phyloP scores from a whole-genome alignment of 2,888 invertebrate genomes.

The Luperina testacea region DNA sequence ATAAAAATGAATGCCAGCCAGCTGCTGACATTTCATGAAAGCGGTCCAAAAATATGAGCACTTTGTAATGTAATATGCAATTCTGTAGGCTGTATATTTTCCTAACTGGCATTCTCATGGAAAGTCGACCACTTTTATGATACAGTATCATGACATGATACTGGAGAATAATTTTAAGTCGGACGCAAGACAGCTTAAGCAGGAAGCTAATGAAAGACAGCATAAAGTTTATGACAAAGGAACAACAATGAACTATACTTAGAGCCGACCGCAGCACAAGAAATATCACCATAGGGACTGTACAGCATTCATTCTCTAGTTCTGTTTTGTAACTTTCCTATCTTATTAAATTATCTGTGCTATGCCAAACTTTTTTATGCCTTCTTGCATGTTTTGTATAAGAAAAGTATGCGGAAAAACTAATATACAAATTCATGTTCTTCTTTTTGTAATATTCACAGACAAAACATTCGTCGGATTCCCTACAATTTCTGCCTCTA shows the following conservation, averaged over 20 bases:
- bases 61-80: conserved; percentile 70
- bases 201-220: conserved; percentile 51
- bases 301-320: conserved; percentile 21
- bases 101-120: conserved; percentile 60
- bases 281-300: conserved; percentile 30
- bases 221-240: conserved; percentile 52
- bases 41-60: conserved; percentile 65
- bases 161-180: conserved; percentile 52
- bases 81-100: conserved; percentile 68
- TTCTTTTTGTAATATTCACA: conserved; percentile 3
- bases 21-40: conserved; percentile 66
- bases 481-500: background rate
- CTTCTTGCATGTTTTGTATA: conserved; percentile 21
- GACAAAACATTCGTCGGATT: background rate
- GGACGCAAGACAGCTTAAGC: conserved; percentile 18
- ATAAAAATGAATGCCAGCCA: conserved; percentile 68
- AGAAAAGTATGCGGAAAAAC: conserved; percentile 33
- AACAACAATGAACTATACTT: conserved; percentile 27
- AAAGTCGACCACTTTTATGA: conserved; percentile 54
- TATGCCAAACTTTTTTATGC: conserved; percentile 30
- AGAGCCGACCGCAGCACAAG: conserved; percentile 22
- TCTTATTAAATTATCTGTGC: conserved; percentile 47
- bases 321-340: conserved; percentile 40
- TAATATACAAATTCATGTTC: conserved; percentile 13
- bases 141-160: conserved; percentile 32